Evolutionary conservation across 2,113 vertebrate species (phyloP).

Genomic region (Aphyosemion australe): DNA sequence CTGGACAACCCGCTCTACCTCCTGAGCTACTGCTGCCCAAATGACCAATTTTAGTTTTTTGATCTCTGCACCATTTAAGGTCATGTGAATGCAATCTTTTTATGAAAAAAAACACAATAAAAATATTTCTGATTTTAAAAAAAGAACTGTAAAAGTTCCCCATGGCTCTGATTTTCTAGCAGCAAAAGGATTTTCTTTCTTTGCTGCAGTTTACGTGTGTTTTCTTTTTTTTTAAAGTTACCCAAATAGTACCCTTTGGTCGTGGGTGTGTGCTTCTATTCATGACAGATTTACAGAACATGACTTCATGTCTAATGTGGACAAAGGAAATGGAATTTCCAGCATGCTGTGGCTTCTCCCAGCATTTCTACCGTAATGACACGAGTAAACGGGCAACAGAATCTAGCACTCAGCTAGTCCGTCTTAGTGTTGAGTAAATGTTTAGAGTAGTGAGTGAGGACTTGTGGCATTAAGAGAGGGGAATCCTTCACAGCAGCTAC

Average conservation of each 20-base stretch:
- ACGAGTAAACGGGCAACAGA: neutral
- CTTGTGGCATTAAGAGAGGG: neutral
- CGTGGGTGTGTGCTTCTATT: neutral
- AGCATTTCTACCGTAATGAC: neutral
- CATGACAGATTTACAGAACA: neutral
- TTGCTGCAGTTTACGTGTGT: neutral
- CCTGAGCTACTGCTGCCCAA: too few relatives aligned
- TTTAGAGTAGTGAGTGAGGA: neutral
- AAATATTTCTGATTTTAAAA: too few relatives aligned
- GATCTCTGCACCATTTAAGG: too few relatives aligned
- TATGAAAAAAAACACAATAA: too few relatives aligned
- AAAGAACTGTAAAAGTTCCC: too few relatives aligned
- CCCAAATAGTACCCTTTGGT: neutral
- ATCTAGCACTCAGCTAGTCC: neutral
- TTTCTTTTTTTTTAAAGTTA: neutral
- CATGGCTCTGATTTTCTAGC: neutral
- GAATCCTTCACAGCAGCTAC: neutral
- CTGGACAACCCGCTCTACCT: too few relatives aligned
- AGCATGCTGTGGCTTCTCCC: neutral
- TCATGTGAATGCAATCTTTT: too few relatives aligned
- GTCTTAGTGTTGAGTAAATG: too few relatives aligned
- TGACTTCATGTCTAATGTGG: neutral
- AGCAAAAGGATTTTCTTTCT: neutral
- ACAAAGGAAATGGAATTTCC: conserved; percentile 8
- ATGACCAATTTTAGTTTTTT: too few relatives aligned